phyloP scores from a whole-genome alignment of 1,140 invertebrate species.

The Neodiprion pinetum region DNA sequence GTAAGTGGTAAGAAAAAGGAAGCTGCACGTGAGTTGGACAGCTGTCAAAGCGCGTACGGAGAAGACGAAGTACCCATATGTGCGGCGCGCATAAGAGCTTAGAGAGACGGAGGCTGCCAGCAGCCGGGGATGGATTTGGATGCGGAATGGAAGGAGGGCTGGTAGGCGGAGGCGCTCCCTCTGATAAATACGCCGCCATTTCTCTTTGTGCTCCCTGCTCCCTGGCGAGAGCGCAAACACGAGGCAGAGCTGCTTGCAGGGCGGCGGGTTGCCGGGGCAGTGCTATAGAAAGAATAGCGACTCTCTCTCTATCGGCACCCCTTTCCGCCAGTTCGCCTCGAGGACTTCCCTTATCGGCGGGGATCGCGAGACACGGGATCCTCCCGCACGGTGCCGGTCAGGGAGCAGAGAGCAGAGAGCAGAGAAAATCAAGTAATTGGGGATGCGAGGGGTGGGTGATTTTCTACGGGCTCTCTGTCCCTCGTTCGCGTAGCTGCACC shows the following conservation, averaged over 20 bases:
- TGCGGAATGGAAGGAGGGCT: slow-evolving; percentile 40
- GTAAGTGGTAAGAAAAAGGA: slow-evolving; percentile 23
- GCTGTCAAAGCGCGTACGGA: slow-evolving; percentile 44
- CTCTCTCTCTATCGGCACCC: not conserved
- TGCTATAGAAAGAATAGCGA: not conserved
- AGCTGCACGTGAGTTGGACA: slow-evolving; percentile 44
- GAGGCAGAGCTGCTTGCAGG: slow-evolving; percentile 44
- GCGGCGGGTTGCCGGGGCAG: not conserved
- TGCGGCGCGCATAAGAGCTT: slow-evolving; percentile 45
- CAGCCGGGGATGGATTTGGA: slow-evolving; percentile 25
- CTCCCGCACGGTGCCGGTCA: too few species aligned
- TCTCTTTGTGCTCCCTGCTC: slow-evolving; percentile 57
- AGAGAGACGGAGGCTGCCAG: slow-evolving; percentile 40
- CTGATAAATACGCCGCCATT: slow-evolving; percentile 60
- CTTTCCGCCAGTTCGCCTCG: not conserved
- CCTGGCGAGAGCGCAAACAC: slow-evolving; percentile 62
- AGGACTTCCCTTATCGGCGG: too few species aligned
- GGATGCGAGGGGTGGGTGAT: too few species aligned
- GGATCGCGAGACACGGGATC: too few species aligned
- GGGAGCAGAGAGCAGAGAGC: not conserved
- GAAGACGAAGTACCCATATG: slow-evolving; percentile 46
- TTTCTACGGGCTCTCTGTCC: slow-evolving; percentile 17
- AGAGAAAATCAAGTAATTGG: slow-evolving; percentile 16
- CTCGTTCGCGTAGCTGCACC: not conserved
- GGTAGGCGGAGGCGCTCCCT: slow-evolving; percentile 36